phyloP scores from a whole-genome alignment of 1,140 invertebrate species.

The Harlomillsia oculata region DNA sequence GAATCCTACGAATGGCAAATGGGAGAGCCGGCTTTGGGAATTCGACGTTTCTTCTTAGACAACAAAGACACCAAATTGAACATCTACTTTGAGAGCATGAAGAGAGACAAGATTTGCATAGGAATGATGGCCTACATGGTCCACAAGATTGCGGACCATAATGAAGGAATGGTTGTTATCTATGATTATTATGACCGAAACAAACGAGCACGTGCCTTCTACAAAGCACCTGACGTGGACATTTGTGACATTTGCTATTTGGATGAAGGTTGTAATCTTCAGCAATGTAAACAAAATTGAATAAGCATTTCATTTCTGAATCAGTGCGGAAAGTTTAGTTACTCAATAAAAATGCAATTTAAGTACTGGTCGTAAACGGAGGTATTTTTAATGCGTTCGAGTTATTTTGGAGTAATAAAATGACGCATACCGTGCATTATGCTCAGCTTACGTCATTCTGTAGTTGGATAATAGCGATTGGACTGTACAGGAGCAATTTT shows the following conservation, averaged over 20 bases:
- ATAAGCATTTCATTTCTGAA: no score
- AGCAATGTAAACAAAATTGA: no score
- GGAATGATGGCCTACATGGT: background rate
- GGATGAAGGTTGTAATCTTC: background rate
- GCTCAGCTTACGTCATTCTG: no score
- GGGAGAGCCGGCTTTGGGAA: background rate
- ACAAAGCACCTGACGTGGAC: background rate
- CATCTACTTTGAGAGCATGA: background rate
- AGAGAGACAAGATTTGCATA: background rate
- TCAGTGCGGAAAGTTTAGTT: no score
- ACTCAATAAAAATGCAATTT: no score
- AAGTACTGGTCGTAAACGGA: no score
- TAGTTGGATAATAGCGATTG: no score
- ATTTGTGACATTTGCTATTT: slow-evolving; percentile 1
- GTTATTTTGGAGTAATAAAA: no score
- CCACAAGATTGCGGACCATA: background rate
- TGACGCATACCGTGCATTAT: no score
- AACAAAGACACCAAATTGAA: background rate
- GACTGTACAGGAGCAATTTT: no score
- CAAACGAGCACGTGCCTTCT: background rate
- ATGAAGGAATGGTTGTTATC: background rate
- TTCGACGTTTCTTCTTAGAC: background rate
- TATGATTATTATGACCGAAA: background rate
- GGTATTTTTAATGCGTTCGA: no score
- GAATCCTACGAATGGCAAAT: background rate